Evolutionary conservation across 2,797 vertebrate species (phyloP), one percentile per base, ranked within the genome.

Genomic region (Micromesistius poutassou): DNA sequence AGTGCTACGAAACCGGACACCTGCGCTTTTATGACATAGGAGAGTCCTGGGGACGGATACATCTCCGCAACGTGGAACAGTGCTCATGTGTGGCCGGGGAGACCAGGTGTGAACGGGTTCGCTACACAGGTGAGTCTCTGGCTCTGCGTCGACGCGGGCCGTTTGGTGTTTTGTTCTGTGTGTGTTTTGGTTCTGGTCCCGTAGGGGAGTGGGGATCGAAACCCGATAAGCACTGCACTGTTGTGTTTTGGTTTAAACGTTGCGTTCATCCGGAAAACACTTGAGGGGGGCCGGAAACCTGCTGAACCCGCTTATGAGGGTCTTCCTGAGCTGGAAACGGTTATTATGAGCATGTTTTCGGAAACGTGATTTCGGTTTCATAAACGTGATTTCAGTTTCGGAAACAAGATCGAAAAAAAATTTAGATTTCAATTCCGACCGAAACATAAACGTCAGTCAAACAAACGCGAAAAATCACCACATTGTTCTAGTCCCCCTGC

Each of bases 1-100:
- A 93, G 80, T 99, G 98, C 90, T 96, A 96, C 74, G 97, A 99
- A 78, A 87, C 89, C 30, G 76, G 84, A 38, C 97, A 97, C 89
- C 88, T 95, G 0, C 94, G 90, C 80, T 86, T 94, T 87, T 96
- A 98, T 90, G 94, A 96, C 86, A 83, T 7, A 2, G 96, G 94
- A 10, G 89, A 87, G 66, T 94, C 88, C 74, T 99, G 97, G 97
- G 91, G 95, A 83, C 95, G 95, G 9, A 96, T 96, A 84, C 91
- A 93, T 46, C 81, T 86, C 30, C 96, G 95, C 25, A 91, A 31
- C 0, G 95, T 97, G 87, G 94, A 98, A 76, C 90, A 92, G 81
- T 99, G 98, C 83, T 12, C 4, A 0, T 99, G 98, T 30, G 42
- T 62, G 2, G 76, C 86, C 0, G 89, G 95, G 38, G 89, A 78